Conservation (phyloP, 2,888 invertebrate species). For the Coleophora flavipennella region DNA sequence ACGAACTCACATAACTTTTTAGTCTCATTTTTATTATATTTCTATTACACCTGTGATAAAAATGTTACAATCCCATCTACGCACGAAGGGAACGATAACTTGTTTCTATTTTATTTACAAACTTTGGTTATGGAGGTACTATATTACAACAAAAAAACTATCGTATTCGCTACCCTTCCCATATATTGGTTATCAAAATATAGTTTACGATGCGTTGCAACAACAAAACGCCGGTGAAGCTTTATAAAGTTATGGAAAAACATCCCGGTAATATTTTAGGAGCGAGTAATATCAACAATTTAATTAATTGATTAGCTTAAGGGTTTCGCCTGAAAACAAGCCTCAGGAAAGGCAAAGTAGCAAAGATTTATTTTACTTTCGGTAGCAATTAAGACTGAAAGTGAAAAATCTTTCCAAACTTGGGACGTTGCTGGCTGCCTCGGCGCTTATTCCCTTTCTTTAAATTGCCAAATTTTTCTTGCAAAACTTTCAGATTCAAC, state of each 20-base stretch:
- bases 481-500: slow-evolving; percentile 63
- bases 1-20: slow-evolving; percentile 48
- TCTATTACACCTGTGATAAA: slow-evolving; percentile 67
- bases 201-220: background rate
- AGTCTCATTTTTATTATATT: slow-evolving; percentile 51
- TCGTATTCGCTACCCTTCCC: slow-evolving; percentile 30
- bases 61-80: slow-evolving; percentile 48
- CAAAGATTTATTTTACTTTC: slow-evolving; percentile 66
- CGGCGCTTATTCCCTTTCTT: slow-evolving; percentile 57
- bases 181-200: slow-evolving; percentile 12
- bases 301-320: slow-evolving; percentile 64
- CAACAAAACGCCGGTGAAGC: background rate
- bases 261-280: slow-evolving; percentile 7
- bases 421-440: slow-evolving; percentile 33
- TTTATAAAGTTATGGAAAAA: slow-evolving; percentile 3
- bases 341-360: slow-evolving; percentile 53
- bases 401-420: slow-evolving; percentile 68
- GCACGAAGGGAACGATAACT: slow-evolving; percentile 42
- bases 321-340: slow-evolving; percentile 40
- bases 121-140: slow-evolving; percentile 50
- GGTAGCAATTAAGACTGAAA: slow-evolving; percentile 65
- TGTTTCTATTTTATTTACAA: slow-evolving; percentile 65
- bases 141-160: slow-evolving; percentile 47
- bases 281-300: slow-evolving; percentile 38
- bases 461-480: slow-evolving; percentile 68